These are phyloP conservation scores for Anoncus sp. DNA, from an alignment of 2,888 invertebrate species.

Conservation along the genomic window DNA sequence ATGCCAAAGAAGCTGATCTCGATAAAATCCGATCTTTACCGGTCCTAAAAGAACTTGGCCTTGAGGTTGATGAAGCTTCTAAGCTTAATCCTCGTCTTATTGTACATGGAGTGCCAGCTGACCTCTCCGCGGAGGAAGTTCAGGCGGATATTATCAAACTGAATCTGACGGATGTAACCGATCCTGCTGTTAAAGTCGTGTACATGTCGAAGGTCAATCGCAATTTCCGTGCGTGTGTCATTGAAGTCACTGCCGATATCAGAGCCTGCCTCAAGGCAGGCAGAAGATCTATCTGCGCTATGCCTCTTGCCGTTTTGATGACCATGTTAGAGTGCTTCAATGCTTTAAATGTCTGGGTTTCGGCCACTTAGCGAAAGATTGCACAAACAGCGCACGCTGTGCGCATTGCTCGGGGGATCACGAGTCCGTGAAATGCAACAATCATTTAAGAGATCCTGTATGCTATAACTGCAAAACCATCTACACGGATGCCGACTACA, in stretches of 20 bases:
- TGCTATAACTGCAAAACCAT: background rate
- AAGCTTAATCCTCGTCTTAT: too few relatives aligned
- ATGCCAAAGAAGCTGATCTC: background rate
- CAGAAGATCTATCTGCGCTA: constrained; percentile 9
- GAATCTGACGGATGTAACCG: background rate
- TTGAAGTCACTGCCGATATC: too few relatives aligned
- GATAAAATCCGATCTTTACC: background rate
- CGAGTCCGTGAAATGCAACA: constrained; percentile 13
- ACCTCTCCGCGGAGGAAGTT: too few relatives aligned
- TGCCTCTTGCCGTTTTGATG: constrained; percentile 8
- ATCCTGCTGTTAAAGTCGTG: too few relatives aligned
- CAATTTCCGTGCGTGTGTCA: too few relatives aligned
- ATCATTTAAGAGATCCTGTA: constrained; percentile 4
- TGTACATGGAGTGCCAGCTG: too few relatives aligned
- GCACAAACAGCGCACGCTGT: constrained; percentile 22
- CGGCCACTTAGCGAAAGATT: constrained; percentile 47
- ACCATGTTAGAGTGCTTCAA: constrained; percentile 49
- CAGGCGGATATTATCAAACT: background rate
- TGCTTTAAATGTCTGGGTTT: constrained; percentile 53
- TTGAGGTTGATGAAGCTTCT: too few relatives aligned
- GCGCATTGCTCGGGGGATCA: constrained; percentile 18
- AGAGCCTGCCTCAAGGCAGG: too few relatives aligned
- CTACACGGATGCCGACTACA: background rate
- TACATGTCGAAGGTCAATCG: too few relatives aligned
- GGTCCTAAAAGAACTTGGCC: background rate